Evolutionary conservation across 2,113 vertebrate genomes (phyloP).

Genomic region (Cygnus buccinator): DNA sequence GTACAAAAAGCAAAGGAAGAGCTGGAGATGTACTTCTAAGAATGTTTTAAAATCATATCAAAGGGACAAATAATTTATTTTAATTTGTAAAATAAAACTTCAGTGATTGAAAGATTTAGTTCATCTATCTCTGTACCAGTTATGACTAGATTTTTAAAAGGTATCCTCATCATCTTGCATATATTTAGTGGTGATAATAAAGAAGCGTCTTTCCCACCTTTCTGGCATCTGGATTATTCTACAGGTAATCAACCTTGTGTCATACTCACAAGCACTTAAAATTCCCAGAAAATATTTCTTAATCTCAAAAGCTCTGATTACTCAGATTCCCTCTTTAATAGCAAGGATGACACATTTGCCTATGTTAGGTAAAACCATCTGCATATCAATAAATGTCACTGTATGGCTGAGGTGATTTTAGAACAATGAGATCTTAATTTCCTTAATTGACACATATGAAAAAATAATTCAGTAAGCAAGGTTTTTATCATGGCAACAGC

Average conservation of each 20-base stretch:
- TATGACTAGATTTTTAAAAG: not conserved
- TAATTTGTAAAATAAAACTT: not conserved
- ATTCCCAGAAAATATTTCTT: not conserved
- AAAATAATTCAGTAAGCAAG: not conserved
- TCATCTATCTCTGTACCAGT: not conserved
- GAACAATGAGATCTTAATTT: not conserved
- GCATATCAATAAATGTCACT: not conserved
- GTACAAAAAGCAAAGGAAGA: not conserved
- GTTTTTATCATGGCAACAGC: not conserved
- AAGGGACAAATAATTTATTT: not conserved
- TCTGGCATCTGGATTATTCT: not conserved
- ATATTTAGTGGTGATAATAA: not conserved
- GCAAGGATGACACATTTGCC: not conserved
- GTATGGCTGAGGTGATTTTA: not conserved
- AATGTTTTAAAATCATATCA: not conserved
- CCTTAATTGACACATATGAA: not conserved
- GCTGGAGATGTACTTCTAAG: not conserved
- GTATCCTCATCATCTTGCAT: not conserved
- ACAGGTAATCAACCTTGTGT: not conserved
- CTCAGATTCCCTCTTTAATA: not conserved
- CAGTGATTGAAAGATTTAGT: not conserved
- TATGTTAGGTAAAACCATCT: not conserved
- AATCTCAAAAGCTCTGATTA: slow-evolving; percentile 12
- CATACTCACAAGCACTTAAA: not conserved
- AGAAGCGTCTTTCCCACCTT: not conserved